These are phyloP conservation scores for Anolis sagrei DNA, from an alignment of 2,113 vertebrate species.

Conservation along the genomic window DNA sequence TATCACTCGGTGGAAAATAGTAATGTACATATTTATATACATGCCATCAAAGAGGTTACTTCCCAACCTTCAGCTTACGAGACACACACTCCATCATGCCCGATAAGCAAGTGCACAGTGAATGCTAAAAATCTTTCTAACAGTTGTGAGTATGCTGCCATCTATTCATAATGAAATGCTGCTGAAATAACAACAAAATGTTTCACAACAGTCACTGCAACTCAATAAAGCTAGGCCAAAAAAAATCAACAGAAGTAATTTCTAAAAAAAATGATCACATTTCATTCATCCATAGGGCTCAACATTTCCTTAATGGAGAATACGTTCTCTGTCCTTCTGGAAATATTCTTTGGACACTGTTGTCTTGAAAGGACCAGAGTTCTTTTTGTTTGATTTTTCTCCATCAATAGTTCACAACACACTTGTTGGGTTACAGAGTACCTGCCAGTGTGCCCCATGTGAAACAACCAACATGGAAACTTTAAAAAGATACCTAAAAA, in stretches of 20 bases:
- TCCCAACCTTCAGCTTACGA: constrained; percentile 16
- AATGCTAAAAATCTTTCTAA: constrained; percentile 52
- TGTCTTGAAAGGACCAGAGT: no score
- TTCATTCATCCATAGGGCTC: constrained; percentile 62
- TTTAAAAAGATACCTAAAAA: not conserved
- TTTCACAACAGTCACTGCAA: constrained; percentile 58
- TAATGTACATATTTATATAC: constrained; percentile 40
- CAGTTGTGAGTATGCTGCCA: constrained; percentile 38
- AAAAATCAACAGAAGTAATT: constrained; percentile 57
- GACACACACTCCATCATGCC: constrained; percentile 5
- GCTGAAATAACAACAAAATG: constrained; percentile 58
- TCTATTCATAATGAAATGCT: constrained; percentile 56
- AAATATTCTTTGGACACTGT: constrained; percentile 2
- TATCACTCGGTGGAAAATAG: constrained; percentile 41
- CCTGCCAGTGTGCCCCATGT: not conserved
- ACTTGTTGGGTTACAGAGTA: not conserved
- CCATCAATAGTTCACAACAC: not conserved
- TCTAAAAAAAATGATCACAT: constrained; percentile 61
- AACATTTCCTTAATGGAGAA: constrained; percentile 66
- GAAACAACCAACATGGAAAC: no score
- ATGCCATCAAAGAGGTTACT: constrained; percentile 40
- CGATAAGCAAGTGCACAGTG: constrained; percentile 34
- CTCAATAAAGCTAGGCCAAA: constrained; percentile 52
- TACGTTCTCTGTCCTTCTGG: constrained; percentile 71
- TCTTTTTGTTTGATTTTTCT: not conserved